Base-by-base conservation (phyloP, 2,797 vertebrate genomes). In the Darevskia mixta region DNA sequence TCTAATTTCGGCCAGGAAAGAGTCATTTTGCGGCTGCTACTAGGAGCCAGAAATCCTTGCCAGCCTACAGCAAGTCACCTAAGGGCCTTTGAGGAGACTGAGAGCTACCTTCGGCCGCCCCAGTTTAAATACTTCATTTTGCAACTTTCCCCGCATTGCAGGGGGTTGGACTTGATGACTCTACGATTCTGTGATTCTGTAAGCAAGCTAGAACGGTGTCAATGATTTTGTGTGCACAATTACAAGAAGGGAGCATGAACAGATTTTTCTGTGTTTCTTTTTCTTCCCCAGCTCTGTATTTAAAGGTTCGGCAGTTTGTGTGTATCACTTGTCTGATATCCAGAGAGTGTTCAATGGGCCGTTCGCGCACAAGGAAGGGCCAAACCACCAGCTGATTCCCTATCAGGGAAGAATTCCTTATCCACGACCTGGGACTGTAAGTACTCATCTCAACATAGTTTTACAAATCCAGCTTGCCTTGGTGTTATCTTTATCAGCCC, bases 271-370 rank as follows among this genome's bases (percentile, higher is more conserved):
- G 5, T 45, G 5, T 75, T 84, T 88, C 66, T 23, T 91, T 5
- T 3, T 90, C 71, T 95, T 88, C 91, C 91, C 8, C 95, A 99
- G 99, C 95, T 99, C 99, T 3, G 98, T 99, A 94, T 99, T 99
- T 93, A 98, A 98, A 96, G 99, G 99, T 29, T 99, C 99, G 0
- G 99, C 99, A 0, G 99, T 99, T 91, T 99, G 99, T 71, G 98
- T 98, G 49, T 99, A 99, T 95, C 99, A 98, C 94, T 98, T 99
- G 95, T 98, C 98, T 0, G 98, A 99, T 91, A 98, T 99, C 96
- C 98, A 99, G 95, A 99, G 98, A 0, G 98, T 99, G 88, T 99
- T 99, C 96, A 99, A 99, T 45, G 99, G 99, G 20, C 99, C 99
- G 11, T 99, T 99, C 91, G 98, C 99, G 35, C 99, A 99, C 96